Evolutionary conservation across 2,113 vertebrate species (phyloP), one percentile per base, ranked within the genome.

Genomic region (Oxyura jamaicensis): DNA sequence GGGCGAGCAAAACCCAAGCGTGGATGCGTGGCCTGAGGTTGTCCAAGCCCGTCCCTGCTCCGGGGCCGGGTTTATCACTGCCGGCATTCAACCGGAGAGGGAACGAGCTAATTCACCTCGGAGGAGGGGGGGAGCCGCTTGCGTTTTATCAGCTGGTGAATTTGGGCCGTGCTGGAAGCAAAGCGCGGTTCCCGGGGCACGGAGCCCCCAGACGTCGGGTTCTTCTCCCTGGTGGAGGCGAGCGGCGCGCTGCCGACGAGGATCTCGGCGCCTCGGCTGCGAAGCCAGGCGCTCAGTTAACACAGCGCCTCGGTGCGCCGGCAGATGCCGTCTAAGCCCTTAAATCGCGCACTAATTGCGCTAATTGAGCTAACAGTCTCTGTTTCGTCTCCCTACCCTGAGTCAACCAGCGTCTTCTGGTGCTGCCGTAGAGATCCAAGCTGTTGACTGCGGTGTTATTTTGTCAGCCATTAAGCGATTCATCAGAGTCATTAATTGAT

Each of bases 401-500:
- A 97, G 98, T 98, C 97, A 97, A 98, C 98, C 98, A 98, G 97
- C 96, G 8, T 98, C 98, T 98, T 98, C 94, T 96, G 97, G 97
- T 98, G 97, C 97, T 96, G 97, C 98, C 96, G 97, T 96, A 98
- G 98, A 98, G 98, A 98, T 96, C 98, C 98, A 98, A 98, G 98
- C 98, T 98, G 98, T 98, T 98, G 98, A 97, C 97, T 98, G 98
- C 97, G 97, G 97, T 98, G 97, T 98, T 98, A 98, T 98, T 98
- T 98, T 98, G 98, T 98, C 98, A 98, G 98, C 97, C 98, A 98
- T 98, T 98, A 98, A 98, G 97, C 97, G 97, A 98, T 98, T 98
- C 98, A 97, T 98, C 98, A 95, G 97, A 98, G 98, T 98, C 98
- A 98, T 98, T 98, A 98, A 98, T 98, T 98, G 98, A 98, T 98